These are phyloP conservation scores for Ormyrus nitidulus DNA, from an alignment of 2,888 invertebrate species.

Conservation along the genomic window DNA sequence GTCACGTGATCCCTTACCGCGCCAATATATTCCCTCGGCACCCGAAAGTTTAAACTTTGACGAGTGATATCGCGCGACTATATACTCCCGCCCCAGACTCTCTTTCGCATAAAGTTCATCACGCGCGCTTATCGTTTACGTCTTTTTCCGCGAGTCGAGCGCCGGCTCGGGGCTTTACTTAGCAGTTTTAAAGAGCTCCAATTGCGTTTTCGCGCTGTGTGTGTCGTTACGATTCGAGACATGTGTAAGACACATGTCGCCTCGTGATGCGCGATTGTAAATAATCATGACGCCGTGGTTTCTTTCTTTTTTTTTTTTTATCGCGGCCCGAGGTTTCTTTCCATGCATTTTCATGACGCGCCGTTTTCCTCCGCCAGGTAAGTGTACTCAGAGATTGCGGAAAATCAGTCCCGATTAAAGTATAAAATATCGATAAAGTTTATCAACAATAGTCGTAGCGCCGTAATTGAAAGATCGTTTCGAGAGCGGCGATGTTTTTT, in stretches of 20 bases:
- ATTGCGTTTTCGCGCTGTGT: no score
- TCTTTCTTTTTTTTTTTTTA: conserved; percentile 10
- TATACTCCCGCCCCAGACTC: no score
- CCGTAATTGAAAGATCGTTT: background rate
- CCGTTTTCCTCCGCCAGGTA: no score
- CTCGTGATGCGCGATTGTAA: background rate
- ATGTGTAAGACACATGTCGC: conserved; percentile 15
- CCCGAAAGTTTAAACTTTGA: conserved; percentile 14
- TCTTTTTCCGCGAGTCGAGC: background rate
- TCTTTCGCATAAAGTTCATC: background rate
- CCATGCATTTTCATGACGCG: background rate
- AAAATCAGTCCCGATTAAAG: no score
- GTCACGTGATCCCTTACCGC: conserved; percentile 5
- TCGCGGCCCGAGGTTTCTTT: background rate
- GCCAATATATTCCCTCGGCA: background rate
- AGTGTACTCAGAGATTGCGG: no score
- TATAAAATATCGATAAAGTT: background rate
- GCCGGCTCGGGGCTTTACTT: background rate
- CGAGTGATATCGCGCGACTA: no score
- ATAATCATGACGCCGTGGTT: background rate
- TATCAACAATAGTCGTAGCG: background rate
- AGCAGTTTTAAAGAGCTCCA: no score
- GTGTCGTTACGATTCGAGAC: conserved; percentile 3
- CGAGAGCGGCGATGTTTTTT: background rate
- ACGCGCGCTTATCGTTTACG: background rate